Evolutionary conservation across 2,797 vertebrate genomes (phyloP).

Genomic region (Buphagus erythrorhynchus): DNA sequence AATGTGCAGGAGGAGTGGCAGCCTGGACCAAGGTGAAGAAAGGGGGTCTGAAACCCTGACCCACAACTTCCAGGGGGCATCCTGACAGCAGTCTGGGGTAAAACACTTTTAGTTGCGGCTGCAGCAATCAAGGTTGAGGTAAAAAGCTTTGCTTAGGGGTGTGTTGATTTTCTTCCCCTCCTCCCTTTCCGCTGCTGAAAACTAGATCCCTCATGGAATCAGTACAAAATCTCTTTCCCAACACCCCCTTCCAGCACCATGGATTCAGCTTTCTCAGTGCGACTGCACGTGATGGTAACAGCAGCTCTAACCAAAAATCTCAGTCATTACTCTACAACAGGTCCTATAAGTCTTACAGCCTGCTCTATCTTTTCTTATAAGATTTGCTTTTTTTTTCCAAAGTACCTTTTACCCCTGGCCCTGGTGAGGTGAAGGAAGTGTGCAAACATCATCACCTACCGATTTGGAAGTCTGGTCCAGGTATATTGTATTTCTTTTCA

Average conservation of each 20-base stretch:
- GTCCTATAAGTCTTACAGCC: background rate
- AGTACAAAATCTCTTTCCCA: background rate
- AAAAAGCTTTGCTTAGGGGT: background rate
- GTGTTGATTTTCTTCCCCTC: background rate
- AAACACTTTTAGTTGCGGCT: background rate
- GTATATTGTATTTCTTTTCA: background rate
- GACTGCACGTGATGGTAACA: too few species aligned
- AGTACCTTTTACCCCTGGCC: background rate
- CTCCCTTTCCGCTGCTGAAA: background rate
- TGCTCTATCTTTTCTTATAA: background rate
- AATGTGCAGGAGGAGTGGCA: background rate
- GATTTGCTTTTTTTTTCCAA: background rate
- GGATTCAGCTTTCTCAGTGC: background rate
- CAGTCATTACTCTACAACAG: background rate
- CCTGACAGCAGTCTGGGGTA: background rate
- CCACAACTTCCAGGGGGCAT: background rate
- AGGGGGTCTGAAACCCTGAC: background rate
- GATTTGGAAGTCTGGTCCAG: background rate
- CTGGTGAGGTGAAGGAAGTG: background rate
- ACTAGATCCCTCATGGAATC: background rate
- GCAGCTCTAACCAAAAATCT: background rate
- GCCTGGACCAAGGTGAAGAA: background rate
- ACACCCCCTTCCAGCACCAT: background rate
- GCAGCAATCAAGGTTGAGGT: background rate
- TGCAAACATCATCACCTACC: background rate